Percentiles rank a stretch among this genome's conserved stretches.
These are phyloP conservation scores for Martes martes DNA, from an alignment of 2,113 vertebrate genomes.

Conservation along the genomic window DNA sequence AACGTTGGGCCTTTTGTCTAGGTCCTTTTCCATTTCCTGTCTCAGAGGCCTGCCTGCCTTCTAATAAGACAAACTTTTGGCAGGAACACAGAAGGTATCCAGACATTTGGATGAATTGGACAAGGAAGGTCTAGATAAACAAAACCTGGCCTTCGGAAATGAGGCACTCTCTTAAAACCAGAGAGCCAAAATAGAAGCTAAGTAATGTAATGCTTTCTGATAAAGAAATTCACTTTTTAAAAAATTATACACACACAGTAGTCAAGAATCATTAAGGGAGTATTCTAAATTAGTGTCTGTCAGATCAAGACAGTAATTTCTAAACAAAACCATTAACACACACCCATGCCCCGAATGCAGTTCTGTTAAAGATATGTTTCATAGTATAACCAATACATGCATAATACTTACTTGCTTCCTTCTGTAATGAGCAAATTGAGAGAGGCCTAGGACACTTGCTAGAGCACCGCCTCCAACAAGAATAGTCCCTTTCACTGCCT, in stretches of 20 bases:
- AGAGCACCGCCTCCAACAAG: conserved; percentile 90
- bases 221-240: conserved; percentile 29
- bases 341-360: not conserved
- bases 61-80: conserved; percentile 56
- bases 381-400: conserved; percentile 64
- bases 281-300: conserved; percentile 45
- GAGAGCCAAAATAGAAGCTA: conserved; percentile 30
- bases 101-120: conserved; percentile 40
- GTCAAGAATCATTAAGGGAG: conserved; percentile 3
- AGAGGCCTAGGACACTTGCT: conserved; percentile 89
- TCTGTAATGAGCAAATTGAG: conserved; percentile 92
- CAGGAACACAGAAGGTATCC: conserved; percentile 43
- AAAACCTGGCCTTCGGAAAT: conserved; percentile 53
- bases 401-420: conserved; percentile 88
- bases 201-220: conserved; percentile 34
- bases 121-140: conserved; percentile 60
- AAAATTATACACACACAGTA: not conserved
- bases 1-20: not conserved
- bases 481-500: conserved; percentile 87
- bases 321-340: conserved; percentile 35
- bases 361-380: conserved; percentile 64
- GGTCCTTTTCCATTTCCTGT: conserved; percentile 43
- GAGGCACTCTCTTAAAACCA: conserved; percentile 54
- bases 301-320: conserved; percentile 26
- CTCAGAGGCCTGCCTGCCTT: conserved; percentile 1